A percentile compares a stretch with the other conserved stretches of the same genome.
Evolutionary conservation across 1,140 invertebrate species (phyloP).

Genomic region (Leucophenga varia): DNA sequence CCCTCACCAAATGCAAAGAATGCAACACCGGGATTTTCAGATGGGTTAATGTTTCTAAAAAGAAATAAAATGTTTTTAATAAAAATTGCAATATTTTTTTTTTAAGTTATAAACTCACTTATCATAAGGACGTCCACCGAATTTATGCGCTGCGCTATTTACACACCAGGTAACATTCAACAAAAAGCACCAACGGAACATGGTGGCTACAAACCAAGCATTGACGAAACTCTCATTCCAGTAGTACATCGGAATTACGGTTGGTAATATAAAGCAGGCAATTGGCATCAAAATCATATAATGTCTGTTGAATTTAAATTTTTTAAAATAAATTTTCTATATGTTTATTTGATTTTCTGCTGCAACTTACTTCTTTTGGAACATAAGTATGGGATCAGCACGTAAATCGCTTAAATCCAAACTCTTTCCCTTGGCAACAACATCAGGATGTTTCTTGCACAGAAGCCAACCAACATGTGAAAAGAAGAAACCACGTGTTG

Average conservation of each 20-base stretch:
- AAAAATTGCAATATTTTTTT: not conserved
- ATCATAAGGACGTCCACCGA: conserved; percentile 88
- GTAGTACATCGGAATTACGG: conserved; percentile 73
- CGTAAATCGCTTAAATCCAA: conserved; percentile 84
- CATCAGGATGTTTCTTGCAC: conserved; percentile 85
- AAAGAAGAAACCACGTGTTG: conserved; percentile 90
- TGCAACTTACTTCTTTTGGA: conserved; percentile 77
- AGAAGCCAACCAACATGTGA: conserved; percentile 93
- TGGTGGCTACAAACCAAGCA: conserved; percentile 75
- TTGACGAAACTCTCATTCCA: conserved; percentile 80
- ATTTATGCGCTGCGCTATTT: conserved; percentile 89
- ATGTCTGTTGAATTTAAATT: conserved; percentile 62
- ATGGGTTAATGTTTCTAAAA: conserved; percentile 68
- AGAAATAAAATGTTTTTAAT: conserved; percentile 14
- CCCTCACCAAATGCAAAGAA: conserved; percentile 76
- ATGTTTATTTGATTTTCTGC: not conserved
- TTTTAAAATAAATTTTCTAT: conserved; percentile 1
- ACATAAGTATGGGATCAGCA: conserved; percentile 80
- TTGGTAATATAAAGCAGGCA: conserved; percentile 81
- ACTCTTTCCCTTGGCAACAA: conserved; percentile 79
- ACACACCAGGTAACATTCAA: conserved; percentile 93
- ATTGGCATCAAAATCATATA: conserved; percentile 78
- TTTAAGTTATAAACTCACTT: conserved; percentile 60
- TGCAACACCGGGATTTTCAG: conserved; percentile 69
- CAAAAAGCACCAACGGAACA: conserved; percentile 80